Percentiles rank a stretch among this genome's conserved stretches.
Conservation (phyloP, 2,888 invertebrate genomes). For the Drosophila rellima region DNA sequence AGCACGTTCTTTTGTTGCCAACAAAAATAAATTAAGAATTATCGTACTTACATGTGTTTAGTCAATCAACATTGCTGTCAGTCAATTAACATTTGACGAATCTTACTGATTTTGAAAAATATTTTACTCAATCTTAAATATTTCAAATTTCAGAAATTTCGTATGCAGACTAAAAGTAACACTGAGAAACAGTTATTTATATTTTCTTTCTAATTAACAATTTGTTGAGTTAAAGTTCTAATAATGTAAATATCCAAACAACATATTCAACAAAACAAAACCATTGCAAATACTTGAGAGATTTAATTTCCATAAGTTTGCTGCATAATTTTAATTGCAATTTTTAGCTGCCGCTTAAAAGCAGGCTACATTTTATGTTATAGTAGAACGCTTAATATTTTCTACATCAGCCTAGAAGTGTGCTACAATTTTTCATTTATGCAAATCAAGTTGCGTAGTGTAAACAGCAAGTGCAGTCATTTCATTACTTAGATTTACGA, state of each 20-base stretch:
- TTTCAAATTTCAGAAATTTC: neutral
- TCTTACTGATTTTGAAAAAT: neutral
- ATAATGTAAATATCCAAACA: neutral
- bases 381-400: neutral
- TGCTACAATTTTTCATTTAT: neutral
- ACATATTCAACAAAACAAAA: neutral
- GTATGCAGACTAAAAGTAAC: neutral
- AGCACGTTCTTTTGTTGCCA: slow-evolving; percentile 63
- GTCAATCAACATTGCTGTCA: slow-evolving; percentile 23
- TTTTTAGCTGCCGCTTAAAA: neutral
- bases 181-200: neutral
- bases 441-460: no score
- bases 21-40: slow-evolving; percentile 54
- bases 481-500: no score
- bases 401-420: neutral
- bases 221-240: neutral
- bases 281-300: neutral
- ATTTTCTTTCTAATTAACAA: neutral
- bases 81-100: slow-evolving; percentile 22
- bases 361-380: neutral
- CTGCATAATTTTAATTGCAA: neutral
- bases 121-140: neutral
- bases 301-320: neutral
- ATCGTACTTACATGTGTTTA: slow-evolving; percentile 29
- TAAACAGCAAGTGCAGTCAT: no score